Conservation (phyloP, 37 sponge, comb jelly and placozoan genomes). For the Diacarnus erythraeanus region DNA sequence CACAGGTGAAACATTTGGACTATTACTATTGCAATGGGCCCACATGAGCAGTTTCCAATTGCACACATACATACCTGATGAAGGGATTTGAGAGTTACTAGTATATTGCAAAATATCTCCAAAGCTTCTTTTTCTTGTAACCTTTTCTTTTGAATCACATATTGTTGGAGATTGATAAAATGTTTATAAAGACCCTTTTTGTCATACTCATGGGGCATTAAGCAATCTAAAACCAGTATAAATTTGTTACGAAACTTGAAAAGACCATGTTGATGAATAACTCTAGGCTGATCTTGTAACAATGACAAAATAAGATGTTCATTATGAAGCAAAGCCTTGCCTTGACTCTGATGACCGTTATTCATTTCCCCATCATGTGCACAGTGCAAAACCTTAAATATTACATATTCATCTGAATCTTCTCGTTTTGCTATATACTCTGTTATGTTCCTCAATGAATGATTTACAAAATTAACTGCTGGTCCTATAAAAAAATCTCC, state of each 20-base stretch:
- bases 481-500: conserved; percentile 65
- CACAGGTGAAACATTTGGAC: no score
- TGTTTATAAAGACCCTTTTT: conserved; percentile 31
- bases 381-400: conserved; percentile 45
- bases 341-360: conserved; percentile 34
- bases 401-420: conserved; percentile 54
- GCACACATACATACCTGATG: conserved; percentile 53
- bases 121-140: conserved; percentile 67
- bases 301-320: conserved; percentile 69
- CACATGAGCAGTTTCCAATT: no score
- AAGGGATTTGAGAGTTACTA: conserved; percentile 44
- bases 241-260: conserved; percentile 49
- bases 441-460: conserved; percentile 40
- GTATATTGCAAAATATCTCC: conserved; percentile 40
- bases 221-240: conserved; percentile 72
- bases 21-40: no score
- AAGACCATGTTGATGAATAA: conserved; percentile 71
- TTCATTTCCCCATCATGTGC: not conserved
- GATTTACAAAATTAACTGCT: conserved; percentile 29
- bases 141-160: conserved; percentile 68
- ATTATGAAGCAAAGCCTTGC: conserved; percentile 73
- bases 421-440: conserved; percentile 64
- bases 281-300: conserved; percentile 61
- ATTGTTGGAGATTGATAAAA: conserved; percentile 77
- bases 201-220: conserved; percentile 50